phyloP scores from a whole-genome alignment of 2,797 vertebrate genomes.

The Hemitrygon akajei region DNA sequence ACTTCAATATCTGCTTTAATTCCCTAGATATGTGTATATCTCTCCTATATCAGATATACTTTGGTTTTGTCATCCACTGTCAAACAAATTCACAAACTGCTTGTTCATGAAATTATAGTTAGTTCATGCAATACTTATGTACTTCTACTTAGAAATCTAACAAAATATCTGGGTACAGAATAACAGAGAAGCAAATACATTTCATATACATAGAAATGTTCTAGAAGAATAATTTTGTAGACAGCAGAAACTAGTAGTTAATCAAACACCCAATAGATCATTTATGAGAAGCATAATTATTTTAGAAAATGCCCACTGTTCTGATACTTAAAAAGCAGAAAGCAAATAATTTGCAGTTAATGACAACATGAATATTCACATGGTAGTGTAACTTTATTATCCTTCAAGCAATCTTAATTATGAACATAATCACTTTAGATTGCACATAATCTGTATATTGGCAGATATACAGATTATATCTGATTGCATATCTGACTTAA shows the following conservation, averaged over 20 bases:
- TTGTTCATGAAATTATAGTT: neutral
- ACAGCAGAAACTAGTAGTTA: neutral
- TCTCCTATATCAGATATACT: neutral
- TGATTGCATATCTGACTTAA: slow-evolving; percentile 6
- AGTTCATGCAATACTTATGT: neutral
- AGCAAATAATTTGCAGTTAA: neutral
- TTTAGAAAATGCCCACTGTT: neutral
- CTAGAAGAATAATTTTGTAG: neutral
- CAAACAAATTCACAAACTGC: neutral
- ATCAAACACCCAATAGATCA: neutral
- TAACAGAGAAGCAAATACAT: neutral
- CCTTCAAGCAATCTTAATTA: neutral
- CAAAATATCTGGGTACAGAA: no score
- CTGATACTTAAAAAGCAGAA: neutral
- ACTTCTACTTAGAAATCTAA: neutral
- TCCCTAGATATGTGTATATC: neutral
- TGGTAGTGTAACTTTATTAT: neutral
- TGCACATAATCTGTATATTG: no score
- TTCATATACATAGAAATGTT: neutral
- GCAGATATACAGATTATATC: no score
- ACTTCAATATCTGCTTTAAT: neutral
- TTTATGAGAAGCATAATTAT: neutral
- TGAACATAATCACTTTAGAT: neutral
- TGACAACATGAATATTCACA: neutral
- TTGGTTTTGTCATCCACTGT: neutral